A percentile compares a stretch with the other conserved stretches of the same genome.
Conservation (phyloP, 2,888 invertebrate genomes). For the Timema podura region DNA sequence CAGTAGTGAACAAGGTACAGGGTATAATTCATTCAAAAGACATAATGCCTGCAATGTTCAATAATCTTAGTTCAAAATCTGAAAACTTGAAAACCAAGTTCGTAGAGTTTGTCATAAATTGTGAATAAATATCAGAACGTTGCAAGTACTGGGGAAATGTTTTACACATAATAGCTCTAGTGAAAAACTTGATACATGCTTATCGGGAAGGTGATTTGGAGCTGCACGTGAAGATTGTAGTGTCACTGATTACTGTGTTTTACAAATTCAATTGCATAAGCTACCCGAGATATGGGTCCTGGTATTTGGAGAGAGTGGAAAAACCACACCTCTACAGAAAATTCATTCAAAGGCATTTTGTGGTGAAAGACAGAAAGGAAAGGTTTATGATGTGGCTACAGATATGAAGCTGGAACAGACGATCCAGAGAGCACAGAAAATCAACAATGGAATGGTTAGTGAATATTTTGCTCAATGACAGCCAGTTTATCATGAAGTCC, state of each 20-base stretch:
- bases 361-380: background rate
- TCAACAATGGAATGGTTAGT: background rate
- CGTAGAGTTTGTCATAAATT: background rate
- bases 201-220: background rate
- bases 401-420: slow-evolving; percentile 9
- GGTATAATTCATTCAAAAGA: background rate
- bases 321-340: background rate
- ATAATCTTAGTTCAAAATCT: background rate
- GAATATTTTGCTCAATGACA: slow-evolving; percentile 8
- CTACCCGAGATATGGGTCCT: background rate
- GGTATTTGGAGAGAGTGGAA: slow-evolving; percentile 3
- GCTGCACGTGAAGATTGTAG: background rate
- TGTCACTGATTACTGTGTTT: slow-evolving; percentile 8
- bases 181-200: background rate
- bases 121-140: background rate
- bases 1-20: background rate
- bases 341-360: background rate
- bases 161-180: background rate
- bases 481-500: slow-evolving; percentile 1
- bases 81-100: background rate
- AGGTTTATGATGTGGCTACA: background rate
- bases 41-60: background rate
- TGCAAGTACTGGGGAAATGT: background rate
- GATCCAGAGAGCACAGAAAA: background rate
- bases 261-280: slow-evolving; percentile 1